Evolutionary conservation across 2,113 vertebrate species (phyloP), one percentile per base, ranked within the genome.

Genomic region (Psephotus haematonotus): DNA sequence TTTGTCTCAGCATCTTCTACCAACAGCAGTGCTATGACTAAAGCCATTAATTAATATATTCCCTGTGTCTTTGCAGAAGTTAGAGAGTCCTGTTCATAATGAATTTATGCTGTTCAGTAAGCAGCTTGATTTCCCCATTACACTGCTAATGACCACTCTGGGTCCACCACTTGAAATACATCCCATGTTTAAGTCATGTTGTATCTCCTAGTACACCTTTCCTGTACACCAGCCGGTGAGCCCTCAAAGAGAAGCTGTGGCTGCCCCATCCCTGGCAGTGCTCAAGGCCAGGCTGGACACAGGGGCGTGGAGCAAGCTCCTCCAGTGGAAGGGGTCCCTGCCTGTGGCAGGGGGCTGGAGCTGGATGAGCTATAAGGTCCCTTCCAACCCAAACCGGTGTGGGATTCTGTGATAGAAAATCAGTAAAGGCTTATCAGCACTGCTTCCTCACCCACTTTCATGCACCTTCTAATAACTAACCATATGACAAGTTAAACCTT

Each of bases 1-100:
- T 96, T 96, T 93, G 88, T 94, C 95, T 97, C 88, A 89, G 86
- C 88, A 91, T 95, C 91, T 96, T 95, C 92, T 69, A 96, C 86
- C 83, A 97, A 82, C 44, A 96, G 85, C 72, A 50, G 65, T 39
- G 62, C 77, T 90, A 76, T 92, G 95, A 96, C 92, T 92, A 91
- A 92, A 92, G 91, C 86, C 86, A 92, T 96, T 94, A 97, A 94
- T 95, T 92, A 93, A 84, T 86, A 53, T 24, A 76, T 84, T 93
- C 76, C 60, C 67, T 22, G 47, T 82, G 92, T 91, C 92, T 95
- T 94, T 92, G 74, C 74, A 70, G 91, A 92, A 96, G 81, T 89
- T 89, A 37, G 6, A 27, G 89, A 17, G 81, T 90, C 83, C 74
- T 89, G 70, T 59, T 88, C 74, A 41, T 35, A 39, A 77, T 70